phyloP scores from a whole-genome alignment of 2,797 vertebrate genomes.

The Cephalopachus bancanus region DNA sequence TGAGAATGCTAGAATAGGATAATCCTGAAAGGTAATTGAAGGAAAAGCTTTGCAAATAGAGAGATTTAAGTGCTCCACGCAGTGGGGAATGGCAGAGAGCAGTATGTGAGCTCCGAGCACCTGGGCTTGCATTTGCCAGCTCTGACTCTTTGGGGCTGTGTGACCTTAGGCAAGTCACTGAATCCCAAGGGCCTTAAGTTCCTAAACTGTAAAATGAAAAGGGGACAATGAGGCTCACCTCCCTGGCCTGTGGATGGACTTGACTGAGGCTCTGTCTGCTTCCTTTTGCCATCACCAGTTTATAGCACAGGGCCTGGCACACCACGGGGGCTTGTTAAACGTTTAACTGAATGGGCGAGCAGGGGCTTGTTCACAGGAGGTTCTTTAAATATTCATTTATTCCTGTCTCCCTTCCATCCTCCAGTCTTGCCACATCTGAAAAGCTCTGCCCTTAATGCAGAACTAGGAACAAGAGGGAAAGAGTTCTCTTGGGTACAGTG shows the following conservation, averaged over 20 bases:
- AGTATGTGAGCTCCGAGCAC: not conserved
- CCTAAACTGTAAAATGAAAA: not conserved
- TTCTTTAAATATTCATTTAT: not conserved
- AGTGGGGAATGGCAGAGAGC: not conserved
- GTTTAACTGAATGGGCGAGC: accelerated
- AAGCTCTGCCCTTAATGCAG: not conserved
- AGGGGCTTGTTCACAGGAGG: not conserved
- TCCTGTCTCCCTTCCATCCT: not conserved
- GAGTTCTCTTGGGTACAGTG: not conserved
- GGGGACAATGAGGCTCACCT: accelerated
- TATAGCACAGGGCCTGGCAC: not conserved
- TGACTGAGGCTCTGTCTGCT: not conserved
- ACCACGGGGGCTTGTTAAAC: not conserved
- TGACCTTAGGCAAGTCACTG: not conserved
- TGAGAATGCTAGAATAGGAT: not conserved
- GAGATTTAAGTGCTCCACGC: not conserved
- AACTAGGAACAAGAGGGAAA: not conserved
- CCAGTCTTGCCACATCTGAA: not conserved
- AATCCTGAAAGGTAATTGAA: not conserved
- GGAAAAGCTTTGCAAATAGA: not conserved
- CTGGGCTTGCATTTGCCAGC: not conserved
- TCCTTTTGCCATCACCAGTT: not conserved
- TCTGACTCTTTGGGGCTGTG: not conserved
- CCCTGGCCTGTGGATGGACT: not conserved
- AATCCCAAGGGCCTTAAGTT: not conserved